A percentile compares a stretch with the other conserved stretches of the same genome.
phyloP scores from a whole-genome alignment of 2,888 invertebrate species.

The Apamea crenata region DNA sequence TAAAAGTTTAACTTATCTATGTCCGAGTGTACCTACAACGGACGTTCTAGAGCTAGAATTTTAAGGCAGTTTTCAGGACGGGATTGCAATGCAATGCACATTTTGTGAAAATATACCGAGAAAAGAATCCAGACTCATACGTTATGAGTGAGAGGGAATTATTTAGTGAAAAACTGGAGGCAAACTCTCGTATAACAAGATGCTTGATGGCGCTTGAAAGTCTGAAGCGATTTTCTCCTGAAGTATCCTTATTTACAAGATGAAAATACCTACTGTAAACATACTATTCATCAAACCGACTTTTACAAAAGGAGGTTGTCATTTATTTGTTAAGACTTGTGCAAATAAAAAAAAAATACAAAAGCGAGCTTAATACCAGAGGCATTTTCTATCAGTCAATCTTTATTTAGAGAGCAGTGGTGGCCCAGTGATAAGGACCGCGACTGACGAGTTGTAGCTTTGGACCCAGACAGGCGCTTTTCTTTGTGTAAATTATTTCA shows the following conservation, averaged over 20 bases:
- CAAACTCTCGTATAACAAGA: background rate
- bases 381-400: background rate
- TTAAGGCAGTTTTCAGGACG: conserved; percentile 5
- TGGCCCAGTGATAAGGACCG: background rate
- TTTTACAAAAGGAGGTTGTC: background rate
- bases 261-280: background rate
- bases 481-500: background rate
- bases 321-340: background rate
- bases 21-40: no score
- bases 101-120: conserved; percentile 3
- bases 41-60: background rate
- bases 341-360: background rate
- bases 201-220: background rate
- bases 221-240: background rate
- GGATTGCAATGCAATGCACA: conserved; percentile 2
- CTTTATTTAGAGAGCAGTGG: background rate
- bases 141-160: conserved; percentile 24
- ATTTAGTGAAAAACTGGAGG: conserved; percentile 26
- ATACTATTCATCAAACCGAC: background rate
- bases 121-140: conserved; percentile 26
- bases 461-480: background rate
- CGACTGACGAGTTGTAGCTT: background rate
- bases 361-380: background rate
- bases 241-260: background rate
- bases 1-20: background rate